Percentiles rank a stretch among this genome's conserved stretches.
Evolutionary conservation across 2,113 vertebrate genomes (phyloP).

Genomic region (Crotalus viridis): DNA sequence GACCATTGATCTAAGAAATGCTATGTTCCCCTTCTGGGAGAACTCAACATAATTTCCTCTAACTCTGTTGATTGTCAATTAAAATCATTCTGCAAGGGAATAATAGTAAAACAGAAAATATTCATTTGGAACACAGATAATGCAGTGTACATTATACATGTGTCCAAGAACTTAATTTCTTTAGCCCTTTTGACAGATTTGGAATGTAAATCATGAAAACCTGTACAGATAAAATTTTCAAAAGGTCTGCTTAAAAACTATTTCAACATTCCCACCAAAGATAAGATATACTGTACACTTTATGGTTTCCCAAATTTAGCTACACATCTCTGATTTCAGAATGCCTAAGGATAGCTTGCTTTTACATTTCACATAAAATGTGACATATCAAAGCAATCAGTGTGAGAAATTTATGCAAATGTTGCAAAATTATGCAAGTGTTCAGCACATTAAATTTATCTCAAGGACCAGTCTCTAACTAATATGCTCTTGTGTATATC

Average conservation of each 20-base stretch:
- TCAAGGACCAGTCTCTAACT: slow-evolving; percentile 1
- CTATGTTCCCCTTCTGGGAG: background rate
- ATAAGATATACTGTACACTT: slow-evolving; percentile 19
- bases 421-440: slow-evolving; percentile 28
- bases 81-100: slow-evolving; percentile 9
- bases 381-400: slow-evolving; percentile 38
- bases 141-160: background rate
- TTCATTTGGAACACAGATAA: background rate
- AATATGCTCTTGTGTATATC: slow-evolving; percentile 16
- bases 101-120: slow-evolving; percentile 35
- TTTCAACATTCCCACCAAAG: slow-evolving; percentile 4
- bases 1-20: background rate
- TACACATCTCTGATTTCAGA: background rate
- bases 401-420: slow-evolving; percentile 30
- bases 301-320: slow-evolving; percentile 41
- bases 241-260: background rate
- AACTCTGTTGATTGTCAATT: background rate
- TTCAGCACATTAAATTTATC: slow-evolving; percentile 25
- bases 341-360: slow-evolving; percentile 41
- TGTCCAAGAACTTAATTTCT: slow-evolving; percentile 23
- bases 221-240: slow-evolving; percentile 42
- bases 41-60: background rate
- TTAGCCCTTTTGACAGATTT: slow-evolving; percentile 30
- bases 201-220: slow-evolving; percentile 53
- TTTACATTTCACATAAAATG: slow-evolving; percentile 44